Evolutionary conservation across 2,888 invertebrate species (phyloP), one percentile per base, ranked within the genome.

Genomic region (Acronicta leporina): DNA sequence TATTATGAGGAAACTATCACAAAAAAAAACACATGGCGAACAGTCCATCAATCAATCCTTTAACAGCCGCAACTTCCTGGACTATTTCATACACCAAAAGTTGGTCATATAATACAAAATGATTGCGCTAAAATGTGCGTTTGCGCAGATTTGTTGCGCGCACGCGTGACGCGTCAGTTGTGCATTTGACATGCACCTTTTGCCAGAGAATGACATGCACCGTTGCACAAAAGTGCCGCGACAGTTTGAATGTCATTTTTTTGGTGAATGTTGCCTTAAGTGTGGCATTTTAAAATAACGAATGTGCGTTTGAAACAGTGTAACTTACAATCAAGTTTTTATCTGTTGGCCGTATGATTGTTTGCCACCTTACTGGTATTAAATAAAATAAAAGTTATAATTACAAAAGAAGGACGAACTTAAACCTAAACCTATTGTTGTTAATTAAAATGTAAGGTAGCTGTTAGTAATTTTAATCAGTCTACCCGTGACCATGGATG

Each of bases 211-310:
- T 75, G 77, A 78, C 70, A 79, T 80, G 80, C 84, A 83, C 81
- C 84, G 82, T 84, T 86, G 85, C 80, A 84, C 80, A 82, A 80
- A 77, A 63, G 73, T 71, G 79, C 71, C 16, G 47, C 56, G 61
- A 64, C 68, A 59, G 56, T 65, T 66, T 52, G 63, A 14, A 16
- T 63, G 67, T 62, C 58, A 50, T 62, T 64, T 72, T 50, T 62
- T 27, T 40, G 42, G 20, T 54, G 58, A n/a, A 16, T 62, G 49
- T 14, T 43, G 43, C 38, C 49, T 55, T 35, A 43, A 52, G 42
- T 35, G 50, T 61, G 69, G 73, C 9, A 65, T 16, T 58, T 59
- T 58, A 69, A 72, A 72, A 72, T 53, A 49, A 42, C 59, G 79
- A 76, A 76, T 71, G 71, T 70, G 58, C 9, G 11, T 15, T 30